A percentile compares a stretch with the other conserved stretches of the same genome.
These are phyloP conservation scores for Chaetorhynchus papuensis DNA, from an alignment of 2,113 vertebrate species.

Conservation along the genomic window DNA sequence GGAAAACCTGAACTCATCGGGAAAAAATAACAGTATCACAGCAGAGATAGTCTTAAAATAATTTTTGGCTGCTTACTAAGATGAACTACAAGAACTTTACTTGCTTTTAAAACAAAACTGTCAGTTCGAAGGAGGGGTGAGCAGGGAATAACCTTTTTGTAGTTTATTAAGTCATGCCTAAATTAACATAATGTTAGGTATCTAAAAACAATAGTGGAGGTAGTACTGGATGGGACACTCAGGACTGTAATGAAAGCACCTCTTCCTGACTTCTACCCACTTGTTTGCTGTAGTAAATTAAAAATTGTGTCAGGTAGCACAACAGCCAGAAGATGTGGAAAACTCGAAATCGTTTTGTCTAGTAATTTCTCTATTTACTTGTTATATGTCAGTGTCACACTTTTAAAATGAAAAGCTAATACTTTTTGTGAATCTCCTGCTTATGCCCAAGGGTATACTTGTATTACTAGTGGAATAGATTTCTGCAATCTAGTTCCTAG, in stretches of 20 bases:
- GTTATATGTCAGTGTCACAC: neutral
- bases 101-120: neutral
- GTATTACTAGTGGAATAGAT: neutral
- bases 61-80: neutral
- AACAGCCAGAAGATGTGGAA: neutral
- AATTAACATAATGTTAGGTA: neutral
- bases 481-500: neutral
- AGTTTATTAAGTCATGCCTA: neutral
- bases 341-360: neutral
- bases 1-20: neutral
- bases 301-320: neutral
- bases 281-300: neutral
- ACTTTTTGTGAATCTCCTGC: neutral
- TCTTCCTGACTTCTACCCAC: neutral
- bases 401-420: neutral
- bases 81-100: neutral
- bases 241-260: neutral
- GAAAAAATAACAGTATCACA: neutral
- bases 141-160: neutral
- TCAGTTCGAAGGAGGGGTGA: neutral
- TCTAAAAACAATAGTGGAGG: neutral
- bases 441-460: neutral
- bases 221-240: neutral
- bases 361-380: neutral
- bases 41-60: neutral